Conservation (phyloP, 1,140 invertebrate species). For the Microplitis demolitor region DNA sequence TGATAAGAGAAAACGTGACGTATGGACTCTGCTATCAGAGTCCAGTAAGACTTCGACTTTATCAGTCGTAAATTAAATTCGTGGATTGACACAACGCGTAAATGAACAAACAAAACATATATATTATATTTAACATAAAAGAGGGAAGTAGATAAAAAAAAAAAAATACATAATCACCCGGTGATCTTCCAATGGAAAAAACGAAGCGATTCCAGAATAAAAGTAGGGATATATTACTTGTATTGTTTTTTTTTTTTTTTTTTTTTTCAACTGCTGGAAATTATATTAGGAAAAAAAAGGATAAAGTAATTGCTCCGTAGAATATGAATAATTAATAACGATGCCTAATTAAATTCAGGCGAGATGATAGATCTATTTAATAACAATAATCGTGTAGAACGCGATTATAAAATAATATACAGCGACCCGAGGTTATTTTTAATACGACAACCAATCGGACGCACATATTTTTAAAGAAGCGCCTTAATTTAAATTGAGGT, state of each 20-base stretch:
- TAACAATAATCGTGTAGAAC: conserved; percentile 21
- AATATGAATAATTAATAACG: conserved; percentile 8
- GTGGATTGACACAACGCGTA: neutral
- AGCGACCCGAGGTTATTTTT: conserved; percentile 63
- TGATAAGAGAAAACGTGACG: neutral
- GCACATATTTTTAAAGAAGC: conserved; percentile 28
- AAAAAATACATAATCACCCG: conserved; percentile 10
- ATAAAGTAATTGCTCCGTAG: neutral
- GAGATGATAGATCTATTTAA: neutral
- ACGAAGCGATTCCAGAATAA: conserved; percentile 47
- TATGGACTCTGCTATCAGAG: neutral
- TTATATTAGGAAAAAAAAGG: conserved; percentile 33
- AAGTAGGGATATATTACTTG: conserved; percentile 42
- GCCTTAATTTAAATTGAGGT: neutral
- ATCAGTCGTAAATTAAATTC: neutral
- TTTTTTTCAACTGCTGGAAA: conserved; percentile 57
- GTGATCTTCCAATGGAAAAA: conserved; percentile 50
- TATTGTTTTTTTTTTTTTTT: conserved; percentile 57
- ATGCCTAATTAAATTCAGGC: conserved; percentile 12
- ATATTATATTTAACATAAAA: neutral
- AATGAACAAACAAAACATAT: neutral
- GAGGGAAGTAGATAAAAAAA: neutral
- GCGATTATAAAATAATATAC: conserved; percentile 12
- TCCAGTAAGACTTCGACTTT: neutral
- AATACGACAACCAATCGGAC: conserved; percentile 64